Evolutionary conservation across 1,140 invertebrate species (phyloP).

Genomic region (Apis dorsata): DNA sequence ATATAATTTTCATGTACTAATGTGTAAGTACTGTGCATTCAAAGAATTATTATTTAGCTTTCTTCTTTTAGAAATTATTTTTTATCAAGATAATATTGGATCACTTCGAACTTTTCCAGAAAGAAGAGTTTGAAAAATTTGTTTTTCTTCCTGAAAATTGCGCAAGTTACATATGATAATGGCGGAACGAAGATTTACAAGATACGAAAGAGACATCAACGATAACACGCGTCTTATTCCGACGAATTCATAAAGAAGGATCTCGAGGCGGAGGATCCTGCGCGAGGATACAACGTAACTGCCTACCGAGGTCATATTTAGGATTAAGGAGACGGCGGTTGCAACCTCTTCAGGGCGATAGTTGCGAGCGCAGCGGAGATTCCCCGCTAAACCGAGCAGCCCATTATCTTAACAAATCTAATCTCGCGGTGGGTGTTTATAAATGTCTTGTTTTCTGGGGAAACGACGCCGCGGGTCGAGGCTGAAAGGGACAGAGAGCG

Average conservation of each 20-base stretch:
- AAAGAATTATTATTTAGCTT: too few relatives aligned
- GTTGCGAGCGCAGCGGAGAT: slow-evolving; percentile 48
- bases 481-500: slow-evolving; percentile 37
- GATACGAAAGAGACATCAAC: background rate
- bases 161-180: background rate
- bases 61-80: too few relatives aligned
- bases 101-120: too few relatives aligned
- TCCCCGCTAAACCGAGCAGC: slow-evolving; percentile 70
- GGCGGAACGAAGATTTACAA: background rate
- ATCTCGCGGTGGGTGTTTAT: slow-evolving; percentile 80
- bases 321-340: slow-evolving; percentile 73
- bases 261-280: slow-evolving; percentile 33
- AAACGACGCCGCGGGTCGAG: slow-evolving; percentile 56
- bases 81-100: too few relatives aligned
- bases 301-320: slow-evolving; percentile 66
- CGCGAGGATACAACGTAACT: slow-evolving; percentile 46
- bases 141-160: background rate
- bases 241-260: slow-evolving; percentile 55
- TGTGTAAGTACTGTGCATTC: too few relatives aligned
- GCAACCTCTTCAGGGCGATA: slow-evolving; percentile 59
- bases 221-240: slow-evolving; percentile 28
- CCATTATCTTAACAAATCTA: slow-evolving; percentile 81
- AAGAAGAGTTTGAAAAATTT: too few relatives aligned
- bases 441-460: slow-evolving; percentile 80
- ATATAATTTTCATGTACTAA: too few relatives aligned